phyloP scores from a whole-genome alignment of 2,797 vertebrate species.

The Micromesistius poutassou region DNA sequence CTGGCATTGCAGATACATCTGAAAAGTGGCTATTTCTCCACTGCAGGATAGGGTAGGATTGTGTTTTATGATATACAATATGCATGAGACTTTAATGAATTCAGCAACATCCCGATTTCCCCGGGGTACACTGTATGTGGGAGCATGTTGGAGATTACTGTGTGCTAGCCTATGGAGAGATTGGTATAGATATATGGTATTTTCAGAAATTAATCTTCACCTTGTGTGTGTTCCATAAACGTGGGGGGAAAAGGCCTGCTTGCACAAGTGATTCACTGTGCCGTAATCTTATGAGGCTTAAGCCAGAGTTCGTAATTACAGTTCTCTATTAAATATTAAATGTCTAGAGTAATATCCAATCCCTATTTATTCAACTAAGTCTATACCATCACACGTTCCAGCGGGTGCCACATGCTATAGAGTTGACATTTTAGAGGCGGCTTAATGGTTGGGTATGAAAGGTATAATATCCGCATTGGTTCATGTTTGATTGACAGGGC shows the following conservation, averaged over 20 bases:
- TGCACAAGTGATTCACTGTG: not conserved
- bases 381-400: not conserved
- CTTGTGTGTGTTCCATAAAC: not conserved
- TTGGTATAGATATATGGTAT: not conserved
- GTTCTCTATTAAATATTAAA: not conserved
- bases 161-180: not conserved
- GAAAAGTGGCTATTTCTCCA: not conserved
- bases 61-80: not conserved
- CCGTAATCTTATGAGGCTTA: not conserved
- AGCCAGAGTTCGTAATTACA: not conserved
- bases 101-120: not conserved
- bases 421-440: not conserved
- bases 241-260: not conserved
- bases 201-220: not conserved
- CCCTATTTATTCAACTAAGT: not conserved
- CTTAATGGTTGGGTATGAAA: not conserved
- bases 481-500: not conserved
- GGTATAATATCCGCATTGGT: not conserved
- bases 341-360: not conserved
- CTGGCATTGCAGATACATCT: not conserved
- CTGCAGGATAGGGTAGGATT: not conserved
- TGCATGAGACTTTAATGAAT: not conserved
- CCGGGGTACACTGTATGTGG: not conserved
- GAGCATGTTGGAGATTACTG: not conserved
- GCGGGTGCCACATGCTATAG: not conserved